These are phyloP conservation scores for Orthonevra nobilis DNA, from an alignment of 2,888 invertebrate genomes.

Conservation along the genomic window DNA sequence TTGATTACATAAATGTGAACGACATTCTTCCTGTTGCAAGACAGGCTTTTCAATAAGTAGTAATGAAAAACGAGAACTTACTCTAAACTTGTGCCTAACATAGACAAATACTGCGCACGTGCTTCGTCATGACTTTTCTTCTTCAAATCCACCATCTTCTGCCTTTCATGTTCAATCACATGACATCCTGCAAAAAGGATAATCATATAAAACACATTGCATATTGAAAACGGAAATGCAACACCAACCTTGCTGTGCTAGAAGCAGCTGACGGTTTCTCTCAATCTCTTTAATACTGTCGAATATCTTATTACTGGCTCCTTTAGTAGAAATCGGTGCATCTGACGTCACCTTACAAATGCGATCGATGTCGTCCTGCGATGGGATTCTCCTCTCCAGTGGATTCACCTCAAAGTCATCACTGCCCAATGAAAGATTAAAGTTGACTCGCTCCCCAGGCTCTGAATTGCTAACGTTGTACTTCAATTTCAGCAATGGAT, in stretches of 20 bases:
- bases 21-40: too few relatives aligned
- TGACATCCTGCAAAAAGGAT: conserved; percentile 85
- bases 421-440: conserved; percentile 79
- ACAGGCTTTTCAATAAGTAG: too few relatives aligned
- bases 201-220: neutral
- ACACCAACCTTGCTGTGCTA: conserved; percentile 91
- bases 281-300: conserved; percentile 95
- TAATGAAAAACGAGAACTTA: too few relatives aligned
- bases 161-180: conserved; percentile 94
- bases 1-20: too few relatives aligned
- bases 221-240: neutral
- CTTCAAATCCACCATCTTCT: conserved; percentile 92
- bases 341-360: conserved; percentile 93
- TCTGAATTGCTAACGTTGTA: conserved; percentile 68
- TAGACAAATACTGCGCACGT: conserved; percentile 89
- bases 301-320: conserved; percentile 88
- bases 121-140: conserved; percentile 94
- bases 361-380: conserved; percentile 92
- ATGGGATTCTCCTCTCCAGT: conserved; percentile 82
- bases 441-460: conserved; percentile 74
- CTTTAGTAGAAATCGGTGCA: conserved; percentile 88
- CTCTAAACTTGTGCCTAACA: conserved; percentile 72
- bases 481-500: conserved; percentile 72
- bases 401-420: conserved; percentile 80
- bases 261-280: conserved; percentile 90